Evolutionary conservation across 2,113 vertebrate genomes (phyloP), one percentile per base, ranked within the genome.

Genomic region (Bos javanicus): DNA sequence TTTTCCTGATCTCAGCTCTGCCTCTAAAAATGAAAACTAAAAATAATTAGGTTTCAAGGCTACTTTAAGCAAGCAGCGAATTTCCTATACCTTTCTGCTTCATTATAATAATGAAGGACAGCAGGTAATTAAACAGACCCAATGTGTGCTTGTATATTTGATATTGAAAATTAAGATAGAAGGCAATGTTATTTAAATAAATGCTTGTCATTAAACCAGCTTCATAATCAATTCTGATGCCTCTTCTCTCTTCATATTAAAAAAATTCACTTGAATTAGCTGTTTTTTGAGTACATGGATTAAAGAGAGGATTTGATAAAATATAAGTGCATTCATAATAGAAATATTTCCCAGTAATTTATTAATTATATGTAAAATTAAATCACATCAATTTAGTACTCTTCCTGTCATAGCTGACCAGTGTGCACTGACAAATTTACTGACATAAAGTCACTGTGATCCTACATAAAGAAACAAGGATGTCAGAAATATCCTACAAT

Each of bases 391-490:
- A 89, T 88, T 97, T 98, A 97, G 92, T 19, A 0, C 84, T 94
- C 85, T 64, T 83, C 36, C 95, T 98, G 92, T 95, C 88, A 95
- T 8, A 95, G 78, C 14, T 86, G 89, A 87, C 89, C 87, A 90
- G 60, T 54, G 82, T 17, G 11, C 17, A 23, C 94, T 26, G 78
- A 95, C 28, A 97, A 92, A 97, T 95, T 91, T 96, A 98, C 94
- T 96, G 62, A 98, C 95, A 94, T 94, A 89, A 97, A 95, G 97
- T 97, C 89, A 83, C 96, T 94, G 56, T 33, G 64, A 74, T 62
- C 81, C 98, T 96, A 97, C 94, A 87, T 94, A 95, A 97, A 98
- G 87, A 98, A 98, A 97, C 4, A 15, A 88, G 81, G 39, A 86
- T 88, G 54, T 56, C 48, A 97, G 57, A 97, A 98, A 95, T 94